These are phyloP conservation scores for Tipula helvola DNA, from an alignment of 2,888 invertebrate species.

Conservation along the genomic window DNA sequence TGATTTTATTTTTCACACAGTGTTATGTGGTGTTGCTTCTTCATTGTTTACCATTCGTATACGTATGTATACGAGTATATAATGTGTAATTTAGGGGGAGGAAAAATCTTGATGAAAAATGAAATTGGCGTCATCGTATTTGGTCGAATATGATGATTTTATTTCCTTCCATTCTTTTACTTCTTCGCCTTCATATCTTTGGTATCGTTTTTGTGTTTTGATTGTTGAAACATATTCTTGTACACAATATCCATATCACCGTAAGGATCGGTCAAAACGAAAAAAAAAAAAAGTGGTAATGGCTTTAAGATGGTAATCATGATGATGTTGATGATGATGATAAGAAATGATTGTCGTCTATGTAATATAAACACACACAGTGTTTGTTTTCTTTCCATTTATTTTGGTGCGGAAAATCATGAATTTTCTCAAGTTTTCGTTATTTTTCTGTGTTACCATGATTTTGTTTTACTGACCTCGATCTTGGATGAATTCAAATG, in stretches of 20 bases:
- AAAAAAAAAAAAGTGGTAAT: neutral
- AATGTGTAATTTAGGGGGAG: neutral
- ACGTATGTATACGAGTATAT: neutral
- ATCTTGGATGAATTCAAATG: constrained; percentile 4
- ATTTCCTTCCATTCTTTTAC: neutral
- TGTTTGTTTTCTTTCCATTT: neutral
- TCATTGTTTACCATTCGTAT: neutral
- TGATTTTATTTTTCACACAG: neutral
- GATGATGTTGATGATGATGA: neutral
- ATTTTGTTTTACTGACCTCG: neutral
- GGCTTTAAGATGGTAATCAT: neutral
- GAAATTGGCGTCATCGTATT: neutral
- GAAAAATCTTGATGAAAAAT: neutral
- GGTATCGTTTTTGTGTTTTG: neutral
- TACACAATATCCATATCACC: neutral
- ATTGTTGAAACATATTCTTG: neutral
- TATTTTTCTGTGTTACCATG: neutral
- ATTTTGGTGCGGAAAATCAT: neutral
- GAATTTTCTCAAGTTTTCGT: neutral
- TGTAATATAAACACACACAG: neutral
- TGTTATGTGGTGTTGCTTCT: neutral
- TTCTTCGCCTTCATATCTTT: neutral
- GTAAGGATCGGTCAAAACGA: neutral
- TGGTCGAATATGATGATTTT: constrained; percentile 4
- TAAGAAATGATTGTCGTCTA: neutral